These are phyloP conservation scores for Psittacula cyanocephala DNA, from an alignment of 2,113 vertebrate genomes.

Conservation along the genomic window DNA sequence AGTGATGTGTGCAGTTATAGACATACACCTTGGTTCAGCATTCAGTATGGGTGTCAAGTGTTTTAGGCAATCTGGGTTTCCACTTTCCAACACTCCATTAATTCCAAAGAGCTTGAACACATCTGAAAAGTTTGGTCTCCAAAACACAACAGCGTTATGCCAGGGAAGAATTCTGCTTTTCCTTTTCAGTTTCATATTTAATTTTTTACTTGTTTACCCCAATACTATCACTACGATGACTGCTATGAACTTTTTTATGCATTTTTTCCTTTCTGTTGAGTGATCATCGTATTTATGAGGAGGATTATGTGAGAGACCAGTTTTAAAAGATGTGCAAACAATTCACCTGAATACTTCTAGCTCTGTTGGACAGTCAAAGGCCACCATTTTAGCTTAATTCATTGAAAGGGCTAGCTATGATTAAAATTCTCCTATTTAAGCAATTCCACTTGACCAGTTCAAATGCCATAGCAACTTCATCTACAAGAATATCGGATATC, in stretches of 20 bases:
- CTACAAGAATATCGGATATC: neutral
- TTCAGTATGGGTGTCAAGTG: neutral
- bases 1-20: rapidly evolving
- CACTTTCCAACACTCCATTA: conserved; percentile 31
- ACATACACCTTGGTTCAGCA: neutral
- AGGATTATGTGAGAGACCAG: neutral
- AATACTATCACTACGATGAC: neutral
- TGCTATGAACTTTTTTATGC: neutral
- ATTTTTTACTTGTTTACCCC: conserved; percentile 28
- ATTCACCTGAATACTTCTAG: conserved; percentile 22
- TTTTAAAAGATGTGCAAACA: neutral
- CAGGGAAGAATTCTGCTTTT: conserved; percentile 14
- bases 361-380: neutral
- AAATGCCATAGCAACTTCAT: neutral
- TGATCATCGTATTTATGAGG: conserved; percentile 31
- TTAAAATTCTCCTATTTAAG: neutral
- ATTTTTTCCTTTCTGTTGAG: conserved; percentile 2
- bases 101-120: conserved; percentile 21
- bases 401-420: neutral
- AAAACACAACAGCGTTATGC: neutral
- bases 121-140: conserved; percentile 30
- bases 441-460: neutral
- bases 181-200: conserved; percentile 15
- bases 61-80: conserved; percentile 25
- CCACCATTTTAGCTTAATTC: neutral